Evolutionary conservation across 2,113 vertebrate species (phyloP), one percentile per base, ranked within the genome.

Genomic region (Nerophis ophidion): DNA sequence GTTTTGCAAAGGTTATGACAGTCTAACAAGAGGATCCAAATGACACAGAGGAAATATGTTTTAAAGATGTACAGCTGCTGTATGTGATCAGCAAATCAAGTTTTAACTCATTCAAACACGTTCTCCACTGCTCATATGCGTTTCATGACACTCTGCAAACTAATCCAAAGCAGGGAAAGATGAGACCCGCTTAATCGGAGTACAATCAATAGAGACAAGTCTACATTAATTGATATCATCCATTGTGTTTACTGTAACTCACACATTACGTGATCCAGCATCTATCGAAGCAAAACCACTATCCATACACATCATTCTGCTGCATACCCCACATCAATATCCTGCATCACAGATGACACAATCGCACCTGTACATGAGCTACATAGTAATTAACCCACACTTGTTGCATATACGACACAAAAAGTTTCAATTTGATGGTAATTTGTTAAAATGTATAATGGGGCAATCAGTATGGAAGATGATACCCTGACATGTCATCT

Each of bases 161-260:
- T 48, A 65, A 64, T 66, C 66, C 15, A 59, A 52, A 11, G 55
- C 53, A 52, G 58, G 14, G 26, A 46, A 60, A 61, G 65, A 71
- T 46, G 64, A 68, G 38, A 50, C 47, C 40, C 60, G 3, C 62
- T 12, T 55, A 63, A 48, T 55, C 50, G 5, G 33, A 63, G 40
- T 15, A 7, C 33, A 40, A 85, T 76, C 74, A 3, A 82, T 81
- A 67, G 48, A 45, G 66, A 72, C 9, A 0, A 42, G 68, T 61
- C 36, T 59, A 57, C 61, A 60, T 52, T 76, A 81, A 80, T 78
- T 73, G 66, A 80, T 75, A 71, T 75, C 62, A 60, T 65, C 72
- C 60, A 60, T 59, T 60, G 58, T 72, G 70, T 83, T 82, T 72
- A 77, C 75, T 59, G 15, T 45, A 58, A 60, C 63, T 80, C 68